phyloP scores from a whole-genome alignment of 2,797 vertebrate species.

The Catostomus latipinnis region DNA sequence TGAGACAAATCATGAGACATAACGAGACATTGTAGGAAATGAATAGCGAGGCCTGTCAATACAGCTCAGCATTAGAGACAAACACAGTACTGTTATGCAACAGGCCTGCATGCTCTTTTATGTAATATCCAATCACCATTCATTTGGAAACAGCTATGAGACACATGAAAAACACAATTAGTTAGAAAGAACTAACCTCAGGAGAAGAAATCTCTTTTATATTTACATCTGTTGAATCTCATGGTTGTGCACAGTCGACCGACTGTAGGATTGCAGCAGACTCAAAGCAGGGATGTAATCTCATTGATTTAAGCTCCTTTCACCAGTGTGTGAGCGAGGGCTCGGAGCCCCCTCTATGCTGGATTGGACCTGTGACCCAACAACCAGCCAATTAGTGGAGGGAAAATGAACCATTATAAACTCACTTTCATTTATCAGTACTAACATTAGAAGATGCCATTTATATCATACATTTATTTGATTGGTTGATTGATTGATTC shows the following conservation, averaged over 20 bases:
- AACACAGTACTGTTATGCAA: conserved; percentile 28
- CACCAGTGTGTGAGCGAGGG: conserved; percentile 66
- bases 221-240: conserved; percentile 49
- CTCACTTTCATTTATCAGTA: background rate
- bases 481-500: no score
- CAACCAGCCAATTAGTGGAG: background rate
- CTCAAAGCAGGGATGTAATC: conserved; percentile 81
- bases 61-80: conserved; percentile 25
- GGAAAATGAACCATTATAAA: background rate
- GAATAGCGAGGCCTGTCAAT: conserved; percentile 23
- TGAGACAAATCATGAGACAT: background rate
- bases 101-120: conserved; percentile 6
- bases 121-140: conserved; percentile 17
- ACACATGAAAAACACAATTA: conserved; percentile 11
- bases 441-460: background rate
- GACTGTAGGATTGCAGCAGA: conserved; percentile 53
- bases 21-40: conserved; percentile 4
- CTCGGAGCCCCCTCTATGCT: conserved; percentile 56
- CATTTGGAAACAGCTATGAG: conserved; percentile 9
- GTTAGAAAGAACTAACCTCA: conserved; percentile 73
- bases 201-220: conserved; percentile 40
- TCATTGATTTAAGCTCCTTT: conserved; percentile 94
- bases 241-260: conserved; percentile 38
- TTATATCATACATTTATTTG: no score
- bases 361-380: conserved; percentile 59